phyloP scores from a whole-genome alignment of 2,113 vertebrate species.

The Lonchura striata region DNA sequence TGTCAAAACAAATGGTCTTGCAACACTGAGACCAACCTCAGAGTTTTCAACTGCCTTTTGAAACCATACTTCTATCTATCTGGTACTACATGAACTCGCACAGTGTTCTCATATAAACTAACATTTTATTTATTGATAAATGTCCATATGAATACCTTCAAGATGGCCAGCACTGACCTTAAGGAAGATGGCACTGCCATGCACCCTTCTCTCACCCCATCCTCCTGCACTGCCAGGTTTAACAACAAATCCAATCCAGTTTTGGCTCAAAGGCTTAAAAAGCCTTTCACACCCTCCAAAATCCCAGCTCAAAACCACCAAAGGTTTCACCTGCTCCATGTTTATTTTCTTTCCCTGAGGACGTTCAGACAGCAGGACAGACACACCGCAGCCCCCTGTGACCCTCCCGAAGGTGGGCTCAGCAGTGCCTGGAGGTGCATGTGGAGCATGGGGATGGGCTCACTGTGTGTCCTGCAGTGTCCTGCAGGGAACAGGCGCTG shows the following conservation, averaged over 20 bases:
- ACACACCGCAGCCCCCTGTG: fast-evolving
- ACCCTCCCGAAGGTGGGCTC: fast-evolving
- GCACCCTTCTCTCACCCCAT: no score
- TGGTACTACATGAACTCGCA: background rate
- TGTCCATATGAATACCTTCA: fast-evolving
- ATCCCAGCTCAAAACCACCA: background rate
- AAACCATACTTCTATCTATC: fast-evolving
- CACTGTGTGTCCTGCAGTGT: background rate
- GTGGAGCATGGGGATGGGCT: background rate
- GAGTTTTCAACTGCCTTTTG: background rate
- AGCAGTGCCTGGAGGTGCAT: background rate
- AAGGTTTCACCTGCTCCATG: background rate
- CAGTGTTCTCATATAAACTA: background rate
- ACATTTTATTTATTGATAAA: background rate
- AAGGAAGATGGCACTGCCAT: background rate
- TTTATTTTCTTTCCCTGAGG: background rate
- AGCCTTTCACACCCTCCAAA: background rate
- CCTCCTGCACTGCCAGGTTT: fast-evolving
- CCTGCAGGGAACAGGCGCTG: fast-evolving
- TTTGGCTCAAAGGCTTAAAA: background rate
- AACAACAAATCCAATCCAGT: background rate
- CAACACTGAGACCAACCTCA: background rate
- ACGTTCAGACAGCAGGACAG: background rate
- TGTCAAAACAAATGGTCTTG: background rate
- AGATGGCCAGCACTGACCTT: fast-evolving